Percentiles rank a stretch among this genome's conserved stretches.
These are phyloP conservation scores for Thecocarcelia acutangulata DNA, from an alignment of 2,888 invertebrate genomes.

Conservation along the genomic window DNA sequence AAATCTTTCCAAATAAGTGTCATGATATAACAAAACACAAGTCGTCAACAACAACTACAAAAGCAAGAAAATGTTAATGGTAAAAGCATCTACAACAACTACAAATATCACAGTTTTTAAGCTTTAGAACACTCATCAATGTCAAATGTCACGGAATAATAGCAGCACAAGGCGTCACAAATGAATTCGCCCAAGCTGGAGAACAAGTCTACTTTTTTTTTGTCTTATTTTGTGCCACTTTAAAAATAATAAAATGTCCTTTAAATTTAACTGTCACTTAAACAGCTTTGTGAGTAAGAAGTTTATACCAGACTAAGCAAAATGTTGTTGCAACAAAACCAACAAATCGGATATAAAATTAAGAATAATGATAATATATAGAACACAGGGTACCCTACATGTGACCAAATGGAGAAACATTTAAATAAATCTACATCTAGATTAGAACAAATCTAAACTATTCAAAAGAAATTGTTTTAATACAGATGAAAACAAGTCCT, in stretches of 20 bases:
- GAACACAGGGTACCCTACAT: background rate
- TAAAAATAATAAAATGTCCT: constrained; percentile 61
- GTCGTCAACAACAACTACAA: constrained; percentile 27
- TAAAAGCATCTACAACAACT: constrained; percentile 7
- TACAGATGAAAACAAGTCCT: no score
- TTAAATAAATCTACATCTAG: no score
- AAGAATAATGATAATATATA: background rate
- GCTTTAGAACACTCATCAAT: constrained; percentile 70
- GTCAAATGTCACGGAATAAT: constrained; percentile 74
- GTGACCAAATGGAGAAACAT: background rate
- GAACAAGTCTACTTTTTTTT: constrained; percentile 50
- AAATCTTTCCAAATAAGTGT: constrained; percentile 67
- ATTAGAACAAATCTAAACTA: no score
- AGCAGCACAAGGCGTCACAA: constrained; percentile 71
- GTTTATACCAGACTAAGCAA: constrained; percentile 47
- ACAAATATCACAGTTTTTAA: constrained; percentile 54
- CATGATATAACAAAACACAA: constrained; percentile 59
- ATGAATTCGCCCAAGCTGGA: constrained; percentile 60
- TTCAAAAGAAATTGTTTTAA: no score
- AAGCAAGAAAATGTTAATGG: background rate
- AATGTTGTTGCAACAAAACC: constrained; percentile 9
- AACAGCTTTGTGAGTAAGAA: constrained; percentile 24
- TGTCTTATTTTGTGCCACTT: constrained; percentile 32
- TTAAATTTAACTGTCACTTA: constrained; percentile 67
- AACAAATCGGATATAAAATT: background rate